Evolutionary conservation across 2,888 invertebrate species (phyloP).

Genomic region (Macropis europaea): DNA sequence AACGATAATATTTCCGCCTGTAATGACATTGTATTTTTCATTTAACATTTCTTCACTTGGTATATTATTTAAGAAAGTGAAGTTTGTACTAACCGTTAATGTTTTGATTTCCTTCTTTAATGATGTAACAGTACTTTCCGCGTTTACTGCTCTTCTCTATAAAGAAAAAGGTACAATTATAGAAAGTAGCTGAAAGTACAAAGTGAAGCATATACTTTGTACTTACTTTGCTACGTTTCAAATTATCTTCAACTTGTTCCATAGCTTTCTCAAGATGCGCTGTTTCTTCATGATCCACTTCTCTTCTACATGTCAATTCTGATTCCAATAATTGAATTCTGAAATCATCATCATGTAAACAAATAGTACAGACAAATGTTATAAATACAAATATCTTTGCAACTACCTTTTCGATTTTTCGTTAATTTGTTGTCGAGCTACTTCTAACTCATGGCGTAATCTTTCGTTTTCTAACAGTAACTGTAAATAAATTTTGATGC

Average conservation of each 20-base stretch:
- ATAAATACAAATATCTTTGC: background rate
- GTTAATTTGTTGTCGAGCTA: conserved; percentile 81
- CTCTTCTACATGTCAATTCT: conserved; percentile 81
- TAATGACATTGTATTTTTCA: conserved; percentile 49
- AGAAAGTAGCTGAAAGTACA: background rate
- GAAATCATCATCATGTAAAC: conserved; percentile 47
- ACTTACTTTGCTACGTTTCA: conserved; percentile 82
- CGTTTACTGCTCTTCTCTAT: conserved; percentile 83
- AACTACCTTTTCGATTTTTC: conserved; percentile 80
- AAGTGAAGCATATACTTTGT: background rate
- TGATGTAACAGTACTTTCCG: conserved; percentile 84
- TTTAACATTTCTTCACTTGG: background rate
- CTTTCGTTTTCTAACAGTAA: conserved; percentile 79
- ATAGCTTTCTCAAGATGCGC: conserved; percentile 82
- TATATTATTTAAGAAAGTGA: background rate
- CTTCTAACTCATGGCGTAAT: conserved; percentile 82
- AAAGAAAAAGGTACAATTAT: conserved; percentile 63
- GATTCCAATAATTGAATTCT: conserved; percentile 82
- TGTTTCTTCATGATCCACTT: conserved; percentile 82
- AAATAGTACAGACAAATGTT: background rate
- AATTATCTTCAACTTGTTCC: conserved; percentile 83
- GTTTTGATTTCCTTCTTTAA: conserved; percentile 87
- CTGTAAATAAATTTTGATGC: conserved; percentile 61
- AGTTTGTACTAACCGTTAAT: conserved; percentile 82
- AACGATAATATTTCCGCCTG: conserved; percentile 81